A percentile compares a stretch with the other conserved stretches of the same genome.
These are phyloP conservation scores for Odocoileus hemionus DNA, from an alignment of 2,113 vertebrate species.

Conservation along the genomic window DNA sequence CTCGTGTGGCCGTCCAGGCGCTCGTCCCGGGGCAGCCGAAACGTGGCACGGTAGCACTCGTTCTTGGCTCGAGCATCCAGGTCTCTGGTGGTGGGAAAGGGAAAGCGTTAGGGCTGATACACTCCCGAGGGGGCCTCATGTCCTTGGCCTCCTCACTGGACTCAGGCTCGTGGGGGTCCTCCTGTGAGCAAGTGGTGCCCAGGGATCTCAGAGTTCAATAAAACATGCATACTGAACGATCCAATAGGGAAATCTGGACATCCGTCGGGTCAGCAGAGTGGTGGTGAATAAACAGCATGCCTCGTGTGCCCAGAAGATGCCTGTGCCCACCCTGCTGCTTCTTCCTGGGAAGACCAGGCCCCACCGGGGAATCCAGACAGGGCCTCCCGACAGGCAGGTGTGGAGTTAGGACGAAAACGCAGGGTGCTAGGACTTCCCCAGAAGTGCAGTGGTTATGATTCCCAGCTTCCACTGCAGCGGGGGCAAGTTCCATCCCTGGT, in stretches of 20 bases:
- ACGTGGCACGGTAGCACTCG: conserved; percentile 91
- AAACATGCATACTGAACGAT: not conserved
- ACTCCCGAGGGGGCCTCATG: rapidly evolving
- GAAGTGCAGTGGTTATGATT: not conserved
- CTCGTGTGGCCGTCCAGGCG: conserved; percentile 95
- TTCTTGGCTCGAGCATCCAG: conserved; percentile 96
- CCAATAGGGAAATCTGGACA: not conserved
- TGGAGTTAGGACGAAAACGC: not conserved
- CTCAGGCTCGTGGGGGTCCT: not conserved
- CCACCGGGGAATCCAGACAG: not conserved
- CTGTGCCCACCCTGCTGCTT: not conserved
- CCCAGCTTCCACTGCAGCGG: not conserved
- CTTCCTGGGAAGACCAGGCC: not conserved
- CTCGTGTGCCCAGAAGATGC: not conserved
- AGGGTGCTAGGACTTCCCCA: not conserved
- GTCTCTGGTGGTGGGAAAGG: conserved; percentile 80
- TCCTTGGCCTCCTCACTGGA: not conserved
- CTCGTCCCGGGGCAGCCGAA: conserved; percentile 92
- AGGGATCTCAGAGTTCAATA: not conserved
- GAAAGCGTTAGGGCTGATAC: not conserved
- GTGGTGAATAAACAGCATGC: not conserved
- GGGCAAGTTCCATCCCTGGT: not conserved
- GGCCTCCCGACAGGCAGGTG: not conserved
- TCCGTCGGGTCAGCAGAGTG: rapidly evolving
- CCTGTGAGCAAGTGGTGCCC: not conserved